Evolutionary conservation across 2,888 invertebrate genomes (phyloP), one percentile per base, ranked within the genome.

Genomic region (Erannis defoliaria): DNA sequence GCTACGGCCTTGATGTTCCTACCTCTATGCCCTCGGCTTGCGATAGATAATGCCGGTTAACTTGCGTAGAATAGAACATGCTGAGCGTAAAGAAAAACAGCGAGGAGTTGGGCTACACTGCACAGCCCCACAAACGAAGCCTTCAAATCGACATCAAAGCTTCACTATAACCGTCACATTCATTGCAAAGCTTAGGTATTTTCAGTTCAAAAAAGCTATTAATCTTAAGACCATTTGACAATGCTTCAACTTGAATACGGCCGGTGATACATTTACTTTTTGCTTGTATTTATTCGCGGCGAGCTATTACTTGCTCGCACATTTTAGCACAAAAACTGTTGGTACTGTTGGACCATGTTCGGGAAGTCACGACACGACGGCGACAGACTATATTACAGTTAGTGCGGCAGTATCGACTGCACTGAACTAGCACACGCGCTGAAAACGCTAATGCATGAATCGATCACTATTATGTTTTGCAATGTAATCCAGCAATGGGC

Each of bases 341-440:
- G 58, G 46, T 31, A 69, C 62, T 70, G 66, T 74, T 66, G 68
- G 70, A 66, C 57, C 53, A 64, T 55, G 73, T 71, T 62, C 68
- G 74, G 78, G 75, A 72, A 76, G 79, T 79, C 76, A 75, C 75
- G 73, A 67, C 68, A 8, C 16, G 12, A 18, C n/a, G 38, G 9
- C 35, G 14, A n/a, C 19, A 45, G 43, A 26, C 16, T 26, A 14
- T 3, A 45, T 14, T 0, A 16, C 14, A 45, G 43, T 26, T 26
- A 1, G 16, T 16, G 14, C 21, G 3, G 2, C n/a, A 42, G 2
- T 16, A 8, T 12, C 21, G 21, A 21, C 12, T 4, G n/a, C n/a
- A n/a, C 18, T 40, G 16, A 42, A 42, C 5, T 42, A n/a, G 6
- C 8, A 21, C 35, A 31, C 45, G 42, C 10, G 21, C 48, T 31